Evolutionary conservation across 2,797 vertebrate species (phyloP), one percentile per base, ranked within the genome.

Genomic region (Tympanoctomys barrerae): DNA sequence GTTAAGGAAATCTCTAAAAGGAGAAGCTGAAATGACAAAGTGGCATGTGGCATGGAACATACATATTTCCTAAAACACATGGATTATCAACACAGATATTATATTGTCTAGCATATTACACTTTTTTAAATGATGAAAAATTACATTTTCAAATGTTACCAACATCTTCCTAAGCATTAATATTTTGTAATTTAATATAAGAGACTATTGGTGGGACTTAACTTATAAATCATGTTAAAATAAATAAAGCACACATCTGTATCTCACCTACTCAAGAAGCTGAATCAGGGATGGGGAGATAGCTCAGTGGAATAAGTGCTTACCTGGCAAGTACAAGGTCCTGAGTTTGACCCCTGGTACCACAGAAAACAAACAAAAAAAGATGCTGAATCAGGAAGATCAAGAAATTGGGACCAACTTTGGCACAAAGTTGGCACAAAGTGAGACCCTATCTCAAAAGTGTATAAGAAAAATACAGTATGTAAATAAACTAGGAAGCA

Each of bases 71-170:
- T 54, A 28, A 86, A 59, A 77, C 2, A 33, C 11, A 31, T 54
- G 33, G 33, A 64, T 8, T 31, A 80, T 73, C 33, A 68, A 11
- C 59, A 75, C 1, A 39, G 71, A 77, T 71, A 7, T 61, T 61
- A 28, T 0, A 31, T 61, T 59, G 83, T 21, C 71, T 73, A 49
- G 39, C 5, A 39, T 28, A 52, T 0, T 64, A 16, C 4, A 52
- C 0, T 62, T 96, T 73, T 93, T n/a, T 71, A 90, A 7, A 59
- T 22, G n/a, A 68, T 14, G 77, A 89, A 87, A 85, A 31, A 46
- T n/a, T 2, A 59, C 46, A 2, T 77, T 81, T 93, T 33, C 78
- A 82, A 81, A 82, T 88, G 88, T 88, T 49, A 82, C 49, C 62
- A 82, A 68, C 26, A 78, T 78, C 4, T 83, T 28, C 5, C 16